Base-by-base conservation (phyloP, 2,888 invertebrate genomes). In the Cryptus armator region DNA sequence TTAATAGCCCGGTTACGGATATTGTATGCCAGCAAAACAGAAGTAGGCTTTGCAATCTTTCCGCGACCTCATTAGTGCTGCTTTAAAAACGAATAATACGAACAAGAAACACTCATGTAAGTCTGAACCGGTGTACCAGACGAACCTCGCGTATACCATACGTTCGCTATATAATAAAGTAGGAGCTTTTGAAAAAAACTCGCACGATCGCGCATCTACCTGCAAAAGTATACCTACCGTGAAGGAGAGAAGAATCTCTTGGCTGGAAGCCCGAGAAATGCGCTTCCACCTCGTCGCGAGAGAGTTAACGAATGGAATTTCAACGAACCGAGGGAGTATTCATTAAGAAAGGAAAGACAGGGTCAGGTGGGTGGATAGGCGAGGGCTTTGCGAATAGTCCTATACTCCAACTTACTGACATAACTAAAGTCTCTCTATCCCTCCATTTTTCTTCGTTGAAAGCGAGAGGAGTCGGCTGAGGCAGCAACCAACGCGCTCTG, bases 271-370 rank as follows among this genome's bases (percentile, higher is more conserved):
- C 82, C 78, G 68, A 53, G 56, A 44, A 59, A 14, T 46, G 51
- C 43, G 71, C 64, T 70, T 67, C 68, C 19, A 14, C 64, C 67
- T 62, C 72, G 64, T 83, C 74, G 76, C 53, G 46, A 29, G 62
- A 32, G 71, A 80, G 67, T 80, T 85, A 85, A 85, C 85, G 85
- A 85, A 83, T 83, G 82, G 72, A 85, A 85, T 83, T 83, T 83
- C 83, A 80, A 83, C 85, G 85, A 56, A 85, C 43, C 85, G 44
- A 53, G 44, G 51, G 85, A 85, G 79, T 85, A 83, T 85, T 85
- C 85, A 83, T 85, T 80, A 85, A 83, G 85, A 83, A 83, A 72
- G 70, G 53, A 51, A 67, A 75, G 80, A 46, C 56, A 43, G 70
- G 62, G 43, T 44, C n/a, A 74, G 56, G 70, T 43, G 71, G 75